Conservation (phyloP, 2,888 invertebrate genomes). For the Megamerina dolium region DNA sequence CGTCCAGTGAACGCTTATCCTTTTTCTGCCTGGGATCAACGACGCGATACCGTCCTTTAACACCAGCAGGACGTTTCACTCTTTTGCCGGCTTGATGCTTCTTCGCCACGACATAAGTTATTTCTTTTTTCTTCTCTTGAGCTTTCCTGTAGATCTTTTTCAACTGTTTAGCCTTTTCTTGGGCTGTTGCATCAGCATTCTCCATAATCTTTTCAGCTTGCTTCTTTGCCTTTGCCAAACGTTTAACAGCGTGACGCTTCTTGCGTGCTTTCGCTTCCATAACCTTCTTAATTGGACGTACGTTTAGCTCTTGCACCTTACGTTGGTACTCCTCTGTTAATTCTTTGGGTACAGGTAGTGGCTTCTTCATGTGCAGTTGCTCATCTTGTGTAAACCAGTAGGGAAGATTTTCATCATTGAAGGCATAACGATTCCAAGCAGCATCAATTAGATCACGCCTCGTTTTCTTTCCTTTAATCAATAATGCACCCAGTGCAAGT, state of each 20-base stretch:
- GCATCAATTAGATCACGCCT: constrained; percentile 85
- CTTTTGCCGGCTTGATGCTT: constrained; percentile 74
- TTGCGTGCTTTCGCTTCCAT: constrained; percentile 97
- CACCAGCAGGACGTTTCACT: constrained; percentile 73
- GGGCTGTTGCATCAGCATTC: constrained; percentile 79
- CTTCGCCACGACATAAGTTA: constrained; percentile 90
- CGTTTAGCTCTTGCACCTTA: constrained; percentile 78
- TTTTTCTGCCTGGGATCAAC: constrained; percentile 96
- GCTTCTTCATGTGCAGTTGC: constrained; percentile 78
- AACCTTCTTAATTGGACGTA: constrained; percentile 94
- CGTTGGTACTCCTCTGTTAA: constrained; percentile 80
- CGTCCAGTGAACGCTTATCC: constrained; percentile 63
- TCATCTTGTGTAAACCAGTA: constrained; percentile 97
- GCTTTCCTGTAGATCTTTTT: constrained; percentile 89
- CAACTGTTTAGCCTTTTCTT: constrained; percentile 90
- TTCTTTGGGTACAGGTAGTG: constrained; percentile 78
- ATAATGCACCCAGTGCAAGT: constrained; percentile 84
- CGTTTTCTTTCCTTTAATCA: constrained; percentile 85
- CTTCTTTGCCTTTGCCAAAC: constrained; percentile 90
- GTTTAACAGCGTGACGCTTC: constrained; percentile 80
- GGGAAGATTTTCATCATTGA: constrained; percentile 86
- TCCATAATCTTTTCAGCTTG: constrained; percentile 92
- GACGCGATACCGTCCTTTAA: constrained; percentile 88
- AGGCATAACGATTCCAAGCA: constrained; percentile 89
- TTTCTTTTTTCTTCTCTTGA: constrained; percentile 77